Base-by-base conservation (phyloP, 2,888 invertebrate genomes). In the Eupithecia exiguata region DNA sequence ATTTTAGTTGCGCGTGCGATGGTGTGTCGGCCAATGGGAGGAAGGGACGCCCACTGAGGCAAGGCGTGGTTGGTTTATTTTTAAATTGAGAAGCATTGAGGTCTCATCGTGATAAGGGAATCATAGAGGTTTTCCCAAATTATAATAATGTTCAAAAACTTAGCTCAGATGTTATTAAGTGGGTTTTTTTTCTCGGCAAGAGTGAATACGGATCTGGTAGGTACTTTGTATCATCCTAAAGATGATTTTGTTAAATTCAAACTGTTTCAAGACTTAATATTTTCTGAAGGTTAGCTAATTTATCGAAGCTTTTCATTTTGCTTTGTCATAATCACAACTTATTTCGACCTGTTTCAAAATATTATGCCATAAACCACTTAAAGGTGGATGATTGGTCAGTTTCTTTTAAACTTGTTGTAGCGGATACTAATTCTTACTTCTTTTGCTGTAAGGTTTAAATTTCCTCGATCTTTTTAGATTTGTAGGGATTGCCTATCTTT, bases 1-100 rank as follows among this genome's bases (percentile, higher is more conserved):
- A 63, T 49, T 67, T 71, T 72, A 40, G 78, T 66, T 83, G 84
- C 84, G 84, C 82, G 74, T 76, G 82, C 80, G 83, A 67, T 76
- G 77, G 14, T 62, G 40, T 7, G 63, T 21, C 74, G 63, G 67
- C 84, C 84, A 84, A 84, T 84, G 71, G 73, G 77, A 78, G 77
- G 67, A 46, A 75, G 72, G 67, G 76, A 76, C 80, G 80, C 80
- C 80, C 80, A 78, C 78, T 71, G 30, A 46, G 38, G 68, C 7
- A 76, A 78, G 80, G 80, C 80, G 80, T 80, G 80, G 80, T 80
- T 70, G 16, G 67, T 43, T 66, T 69, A 73, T 58, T 73, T 72
- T 69, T 58, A 66, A 36, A 58, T 53, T 25, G 25, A 72, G 62
- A 36, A 53, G 10, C 49, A 68, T 6, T 21, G 21, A 46, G 43